A percentile compares a stretch with the other conserved stretches of the same genome.
phyloP scores from a whole-genome alignment of 2,888 invertebrate genomes.

The Gordius sp. region DNA sequence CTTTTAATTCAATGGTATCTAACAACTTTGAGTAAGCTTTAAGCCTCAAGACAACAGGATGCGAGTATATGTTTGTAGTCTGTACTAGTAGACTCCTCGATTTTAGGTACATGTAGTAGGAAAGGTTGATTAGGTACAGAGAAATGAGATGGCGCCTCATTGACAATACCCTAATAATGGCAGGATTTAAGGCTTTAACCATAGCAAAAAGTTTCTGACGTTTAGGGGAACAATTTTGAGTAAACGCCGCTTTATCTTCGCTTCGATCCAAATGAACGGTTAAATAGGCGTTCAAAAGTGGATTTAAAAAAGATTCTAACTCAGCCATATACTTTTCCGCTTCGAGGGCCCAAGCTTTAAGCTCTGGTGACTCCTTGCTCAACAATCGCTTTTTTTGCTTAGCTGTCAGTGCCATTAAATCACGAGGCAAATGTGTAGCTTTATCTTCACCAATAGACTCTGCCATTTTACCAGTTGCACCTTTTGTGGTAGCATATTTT shows the following conservation, averaged over 20 bases:
- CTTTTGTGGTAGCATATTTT: not conserved
- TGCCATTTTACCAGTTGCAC: not conserved
- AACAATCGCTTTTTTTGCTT: slow-evolving; percentile 12
- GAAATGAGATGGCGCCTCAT: not conserved
- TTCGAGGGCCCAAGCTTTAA: not conserved
- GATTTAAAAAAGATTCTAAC: no score
- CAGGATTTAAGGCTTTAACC: no score
- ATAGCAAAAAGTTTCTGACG: no score
- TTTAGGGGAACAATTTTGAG: no score
- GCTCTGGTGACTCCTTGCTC: slow-evolving; percentile 16
- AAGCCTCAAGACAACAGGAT: not conserved
- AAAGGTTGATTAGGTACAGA: slow-evolving; percentile 5
- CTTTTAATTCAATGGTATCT: not conserved
- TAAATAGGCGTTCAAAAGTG: no score
- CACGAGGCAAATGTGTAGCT: not conserved
- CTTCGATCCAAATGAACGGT: no score
- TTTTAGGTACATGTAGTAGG: not conserved
- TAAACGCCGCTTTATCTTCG: no score
- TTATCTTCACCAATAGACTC: not conserved
- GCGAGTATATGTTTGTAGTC: not conserved
- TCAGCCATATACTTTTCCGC: no score
- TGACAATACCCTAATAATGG: not conserved
- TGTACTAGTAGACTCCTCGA: not conserved
- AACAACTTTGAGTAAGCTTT: not conserved
- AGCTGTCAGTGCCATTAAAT: not conserved